A percentile compares a stretch with the other conserved stretches of the same genome.
phyloP scores from a whole-genome alignment of 2,113 vertebrate genomes.

The Oreochromis spilurus region DNA sequence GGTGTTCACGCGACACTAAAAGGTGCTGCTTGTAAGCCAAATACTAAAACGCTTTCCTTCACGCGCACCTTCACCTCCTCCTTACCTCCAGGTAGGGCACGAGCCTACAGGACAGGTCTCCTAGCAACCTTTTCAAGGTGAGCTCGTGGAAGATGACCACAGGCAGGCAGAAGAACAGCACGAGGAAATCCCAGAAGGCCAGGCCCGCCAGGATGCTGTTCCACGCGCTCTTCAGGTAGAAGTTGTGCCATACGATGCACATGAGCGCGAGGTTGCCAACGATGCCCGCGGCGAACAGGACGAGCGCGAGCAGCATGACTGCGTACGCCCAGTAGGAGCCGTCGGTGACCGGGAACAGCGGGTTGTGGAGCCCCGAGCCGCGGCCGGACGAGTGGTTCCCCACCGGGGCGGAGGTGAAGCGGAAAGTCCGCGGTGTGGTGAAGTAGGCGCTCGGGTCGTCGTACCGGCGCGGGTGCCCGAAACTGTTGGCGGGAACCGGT shows the following conservation, averaged over 20 bases:
- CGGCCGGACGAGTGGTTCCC: not conserved
- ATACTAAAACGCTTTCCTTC: not conserved
- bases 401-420: not conserved
- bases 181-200: constrained; percentile 91
- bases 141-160: constrained; percentile 90
- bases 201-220: constrained; percentile 90
- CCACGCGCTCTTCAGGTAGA: constrained; percentile 91
- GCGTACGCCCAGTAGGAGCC: constrained; percentile 85
- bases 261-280: constrained; percentile 91
- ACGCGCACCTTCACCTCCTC: not conserved
- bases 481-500: constrained; percentile 47
- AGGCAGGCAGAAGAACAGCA: constrained; percentile 93
- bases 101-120: constrained; percentile 82
- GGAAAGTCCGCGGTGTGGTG: constrained; percentile 58
- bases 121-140: constrained; percentile 83
- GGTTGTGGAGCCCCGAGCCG: constrained; percentile 72
- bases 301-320: constrained; percentile 82
- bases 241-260: constrained; percentile 93
- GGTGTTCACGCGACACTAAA: not conserved
- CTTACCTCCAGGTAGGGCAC: constrained; percentile 97
- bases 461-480: constrained; percentile 52
- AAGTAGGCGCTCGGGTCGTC: constrained; percentile 64
- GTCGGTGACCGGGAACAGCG: constrained; percentile 81
- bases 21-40: not conserved
- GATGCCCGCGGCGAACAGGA: constrained; percentile 84